These are phyloP conservation scores for Rhodinocichla rosea DNA, from an alignment of 2,113 vertebrate genomes.

Conservation along the genomic window DNA sequence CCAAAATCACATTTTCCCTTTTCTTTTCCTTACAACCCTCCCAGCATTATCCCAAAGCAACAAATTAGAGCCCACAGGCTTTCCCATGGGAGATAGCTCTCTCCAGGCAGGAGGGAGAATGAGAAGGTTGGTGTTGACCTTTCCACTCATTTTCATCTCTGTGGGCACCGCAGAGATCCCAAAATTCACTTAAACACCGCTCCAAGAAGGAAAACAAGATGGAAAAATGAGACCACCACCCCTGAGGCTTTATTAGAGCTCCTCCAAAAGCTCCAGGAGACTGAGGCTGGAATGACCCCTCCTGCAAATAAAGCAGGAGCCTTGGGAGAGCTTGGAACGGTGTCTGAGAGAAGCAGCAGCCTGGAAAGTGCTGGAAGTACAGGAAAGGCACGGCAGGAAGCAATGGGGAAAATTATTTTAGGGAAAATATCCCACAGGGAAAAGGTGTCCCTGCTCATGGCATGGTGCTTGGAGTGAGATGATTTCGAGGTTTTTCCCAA, in stretches of 20 bases:
- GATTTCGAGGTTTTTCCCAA: not conserved
- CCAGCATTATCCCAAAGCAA: not conserved
- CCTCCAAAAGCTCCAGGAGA: not conserved
- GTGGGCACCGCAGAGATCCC: not conserved
- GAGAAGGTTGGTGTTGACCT: not conserved
- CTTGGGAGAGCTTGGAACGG: not conserved
- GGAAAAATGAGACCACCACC: not conserved
- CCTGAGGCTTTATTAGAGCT: not conserved
- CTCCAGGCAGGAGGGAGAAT: not conserved
- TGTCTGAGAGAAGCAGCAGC: not conserved
- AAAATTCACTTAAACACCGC: not conserved
- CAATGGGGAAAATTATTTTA: accelerated
- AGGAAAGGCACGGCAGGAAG: not conserved
- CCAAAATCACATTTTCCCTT: not conserved
- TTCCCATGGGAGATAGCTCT: not conserved
- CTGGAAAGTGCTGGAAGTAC: not conserved
- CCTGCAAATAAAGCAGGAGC: not conserved
- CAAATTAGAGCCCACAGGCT: not conserved
- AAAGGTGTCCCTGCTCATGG: not conserved
- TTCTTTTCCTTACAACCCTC: not conserved
- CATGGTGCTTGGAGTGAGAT: not conserved
- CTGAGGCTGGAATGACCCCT: not conserved
- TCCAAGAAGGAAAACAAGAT: not conserved
- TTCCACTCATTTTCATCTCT: not conserved
- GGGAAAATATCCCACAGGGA: not conserved